phyloP scores from a whole-genome alignment of 2,113 vertebrate species.

The Toxotes chatareus region DNA sequence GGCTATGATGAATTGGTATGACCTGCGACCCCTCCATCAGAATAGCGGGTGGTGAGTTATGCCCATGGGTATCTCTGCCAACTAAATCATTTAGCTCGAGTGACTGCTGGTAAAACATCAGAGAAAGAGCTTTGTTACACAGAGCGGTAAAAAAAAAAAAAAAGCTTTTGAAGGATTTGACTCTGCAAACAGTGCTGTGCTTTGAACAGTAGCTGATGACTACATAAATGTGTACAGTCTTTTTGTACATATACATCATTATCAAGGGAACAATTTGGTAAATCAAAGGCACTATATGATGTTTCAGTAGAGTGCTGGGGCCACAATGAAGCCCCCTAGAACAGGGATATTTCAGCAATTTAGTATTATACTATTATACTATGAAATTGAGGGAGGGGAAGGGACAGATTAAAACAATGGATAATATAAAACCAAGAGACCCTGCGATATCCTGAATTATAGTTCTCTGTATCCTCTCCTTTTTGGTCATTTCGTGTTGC shows the following conservation, averaged over 20 bases:
- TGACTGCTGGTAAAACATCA: constrained; percentile 25
- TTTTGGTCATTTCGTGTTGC: too few species aligned
- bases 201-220: constrained; percentile 12
- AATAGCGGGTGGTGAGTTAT: constrained; percentile 37
- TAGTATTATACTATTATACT: too few species aligned
- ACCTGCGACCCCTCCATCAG: constrained; percentile 52
- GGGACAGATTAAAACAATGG: too few species aligned
- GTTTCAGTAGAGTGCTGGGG: background rate
- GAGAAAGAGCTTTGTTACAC: constrained; percentile 11
- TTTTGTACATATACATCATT: background rate
- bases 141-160: background rate
- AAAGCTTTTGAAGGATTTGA: background rate
- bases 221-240: background rate
- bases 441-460: too few species aligned
- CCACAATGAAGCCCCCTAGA: too few species aligned
- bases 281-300: background rate
- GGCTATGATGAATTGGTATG: constrained; percentile 57
- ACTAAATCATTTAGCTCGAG: constrained; percentile 45
- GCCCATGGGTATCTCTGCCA: constrained; percentile 44
- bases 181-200: background rate
- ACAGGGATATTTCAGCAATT: too few species aligned
- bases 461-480: too few species aligned
- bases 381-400: too few species aligned
- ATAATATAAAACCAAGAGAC: too few species aligned
- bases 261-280: background rate